Base-by-base conservation (phyloP, 1,140 invertebrate species). In the Apocrypta bakeri region DNA sequence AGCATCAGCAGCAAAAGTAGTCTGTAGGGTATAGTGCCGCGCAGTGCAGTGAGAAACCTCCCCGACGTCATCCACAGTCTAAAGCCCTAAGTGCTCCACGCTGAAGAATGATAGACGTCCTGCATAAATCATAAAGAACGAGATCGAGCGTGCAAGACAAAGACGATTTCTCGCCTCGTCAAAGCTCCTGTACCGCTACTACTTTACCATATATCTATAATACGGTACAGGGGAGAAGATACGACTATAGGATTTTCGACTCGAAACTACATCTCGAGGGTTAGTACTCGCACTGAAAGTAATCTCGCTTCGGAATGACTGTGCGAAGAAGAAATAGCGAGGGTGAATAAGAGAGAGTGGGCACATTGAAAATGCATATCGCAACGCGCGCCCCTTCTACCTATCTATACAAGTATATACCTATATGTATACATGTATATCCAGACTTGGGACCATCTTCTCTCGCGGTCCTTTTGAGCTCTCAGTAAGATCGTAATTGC, bases 41-140 rank as follows among this genome's bases (percentile, higher is more conserved):
- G 33, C 31, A 33, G 69, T n/a, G 37, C 21, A 25, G n/a, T 12
- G 31, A 42, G 37, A 25, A 48, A 24, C 72, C 31, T 11, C 12
- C 37, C 72, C 31, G 7, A 24, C 37, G 24, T 25, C 33, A 74
- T 25, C 6, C n/a, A 14, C 25, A 68, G 63, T 14, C 33, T 11
- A 33, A 63, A 33, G 24, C 37, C n/a, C 56, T 40, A 78, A 78
- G 74, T 77, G 61, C 56, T 56, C 21, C 37, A 24, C 64, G 37
- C 66, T 25, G 29, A 69, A 69, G 37, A 73, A 66, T 66, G 71
- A 81, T 42, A 42, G 79, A 81, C 69, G 61, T 14, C 33, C 79
- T 74, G 79, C 79, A 81, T 81, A 74, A 81, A 81, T 81, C 71
- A 81, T 81, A 66, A 81, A 63, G 71, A 73, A 17, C 71, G 78